These are phyloP conservation scores for Phymanthus crucifer DNA, from an alignment of 92 coral and sea anemone species.

Conservation along the genomic window DNA sequence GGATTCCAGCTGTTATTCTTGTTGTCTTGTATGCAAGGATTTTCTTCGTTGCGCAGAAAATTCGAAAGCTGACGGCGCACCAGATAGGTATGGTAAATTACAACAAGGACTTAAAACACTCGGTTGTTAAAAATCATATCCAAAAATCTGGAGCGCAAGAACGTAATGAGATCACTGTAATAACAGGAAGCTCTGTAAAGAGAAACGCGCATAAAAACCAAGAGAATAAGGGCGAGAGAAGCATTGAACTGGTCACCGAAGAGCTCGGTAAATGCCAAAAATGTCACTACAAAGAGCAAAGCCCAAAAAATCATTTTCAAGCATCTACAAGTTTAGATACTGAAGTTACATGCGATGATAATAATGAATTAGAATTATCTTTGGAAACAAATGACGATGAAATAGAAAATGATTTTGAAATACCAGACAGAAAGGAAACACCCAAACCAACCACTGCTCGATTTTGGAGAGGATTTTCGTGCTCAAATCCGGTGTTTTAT, in stretches of 20 bases:
- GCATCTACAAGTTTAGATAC: neutral
- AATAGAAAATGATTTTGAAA: neutral
- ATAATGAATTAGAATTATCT: neutral
- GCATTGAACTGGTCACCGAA: neutral
- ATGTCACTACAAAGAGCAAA: neutral
- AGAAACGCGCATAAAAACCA: neutral
- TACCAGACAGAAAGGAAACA: neutral
- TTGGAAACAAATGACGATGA: neutral
- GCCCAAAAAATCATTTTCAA: neutral
- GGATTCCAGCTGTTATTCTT: slow-evolving; percentile 15
- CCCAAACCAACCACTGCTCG: slow-evolving; percentile 1
- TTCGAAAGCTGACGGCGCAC: slow-evolving; percentile 1
- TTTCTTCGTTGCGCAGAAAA: slow-evolving; percentile 29
- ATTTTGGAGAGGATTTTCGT: neutral
- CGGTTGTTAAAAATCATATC: neutral
- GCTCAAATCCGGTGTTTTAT: slow-evolving; percentile 20
- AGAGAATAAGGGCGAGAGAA: neutral
- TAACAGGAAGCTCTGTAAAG: neutral
- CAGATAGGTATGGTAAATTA: slow-evolving; percentile 15
- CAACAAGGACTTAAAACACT: neutral
- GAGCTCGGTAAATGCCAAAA: neutral
- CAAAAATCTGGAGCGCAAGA: neutral
- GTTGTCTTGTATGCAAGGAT: slow-evolving; percentile 24
- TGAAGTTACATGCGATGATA: neutral
- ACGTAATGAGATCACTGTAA: neutral